Evolutionary conservation across 2,113 vertebrate genomes (phyloP), one percentile per base, ranked within the genome.

Genomic region (Rhabdornis inornatus): DNA sequence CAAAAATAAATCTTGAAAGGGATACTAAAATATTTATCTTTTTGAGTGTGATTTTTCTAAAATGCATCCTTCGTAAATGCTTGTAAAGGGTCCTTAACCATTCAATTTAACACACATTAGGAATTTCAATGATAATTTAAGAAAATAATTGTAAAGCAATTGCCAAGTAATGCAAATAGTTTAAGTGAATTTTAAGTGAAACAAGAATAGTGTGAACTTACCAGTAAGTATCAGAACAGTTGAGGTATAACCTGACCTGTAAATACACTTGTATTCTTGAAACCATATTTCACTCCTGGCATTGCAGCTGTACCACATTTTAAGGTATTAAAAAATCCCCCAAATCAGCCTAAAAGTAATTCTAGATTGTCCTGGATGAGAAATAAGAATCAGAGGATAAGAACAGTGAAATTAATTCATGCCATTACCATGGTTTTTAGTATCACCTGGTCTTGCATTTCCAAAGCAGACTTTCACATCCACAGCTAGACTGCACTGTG

Each of bases 401-500:
- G 27, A 83, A 72, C 2, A 47, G 19, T 42, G 37, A 59, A 90
- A 80, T n/a, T 83, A 76, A 61, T 39, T 61, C 8, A 55, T 86
- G 30, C 9, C 13, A n/a, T 66, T 76, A 28, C 23, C 7, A 31
- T 50, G 1, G 0, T 19, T 83, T 87, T 80, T 42, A 13, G 71
- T 50, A 40, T 72, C 74, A 91, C 71, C 47, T 63, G 17, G 7
- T 70, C 81, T 63, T 74, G 37, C 31, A 33, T 75, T 88, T 95
- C 83, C 40, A 77, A 52, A 81, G n/a, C 55, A 92, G 75, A 77
- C 15, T 90, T 94, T 83, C 27, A 52, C 16, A 47, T 70, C 47
- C 55, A 90, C 59, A 83, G 57, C 50, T 77, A 80, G 70, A 83
- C 63, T 86, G 40, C 31, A 44, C 31, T 10, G 19, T 59, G 60